These are phyloP conservation scores for Oreochromis spilurus DNA, from an alignment of 2,113 vertebrate genomes.

Conservation along the genomic window DNA sequence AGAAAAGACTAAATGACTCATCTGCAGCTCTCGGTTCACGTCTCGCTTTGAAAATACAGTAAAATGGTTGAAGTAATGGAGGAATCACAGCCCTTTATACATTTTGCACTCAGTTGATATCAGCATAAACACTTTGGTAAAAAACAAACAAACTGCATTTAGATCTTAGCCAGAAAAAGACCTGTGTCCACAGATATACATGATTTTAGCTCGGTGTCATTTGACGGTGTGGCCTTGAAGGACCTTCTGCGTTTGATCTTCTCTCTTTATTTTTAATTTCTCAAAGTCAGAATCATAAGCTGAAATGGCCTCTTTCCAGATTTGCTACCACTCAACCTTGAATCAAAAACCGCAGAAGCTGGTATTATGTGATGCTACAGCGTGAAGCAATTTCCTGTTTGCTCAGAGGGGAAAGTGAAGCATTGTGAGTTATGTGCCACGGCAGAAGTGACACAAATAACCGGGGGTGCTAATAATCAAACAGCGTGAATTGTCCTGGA, in stretches of 20 bases:
- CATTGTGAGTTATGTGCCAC: background rate
- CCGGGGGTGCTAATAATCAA: background rate
- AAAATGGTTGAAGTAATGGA: fast-evolving
- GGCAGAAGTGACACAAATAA: background rate
- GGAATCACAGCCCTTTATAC: fast-evolving
- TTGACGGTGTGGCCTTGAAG: background rate
- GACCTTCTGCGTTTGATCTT: fast-evolving
- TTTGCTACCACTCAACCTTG: background rate
- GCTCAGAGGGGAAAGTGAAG: background rate
- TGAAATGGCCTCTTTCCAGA: background rate
- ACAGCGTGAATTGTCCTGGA: background rate
- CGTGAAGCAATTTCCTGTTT: conserved; percentile 15
- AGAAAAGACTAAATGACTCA: background rate
- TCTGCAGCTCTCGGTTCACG: background rate
- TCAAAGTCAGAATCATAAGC: background rate
- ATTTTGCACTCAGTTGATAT: background rate
- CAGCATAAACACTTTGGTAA: background rate
- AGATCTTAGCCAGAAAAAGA: background rate
- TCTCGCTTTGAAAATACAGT: background rate
- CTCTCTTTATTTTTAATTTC: background rate
- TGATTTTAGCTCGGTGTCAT: background rate
- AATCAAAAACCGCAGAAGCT: background rate
- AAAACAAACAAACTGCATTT: background rate
- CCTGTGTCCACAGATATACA: background rate
- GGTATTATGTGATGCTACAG: background rate